Evolutionary conservation across 2,888 invertebrate genomes (phyloP).

Genomic region (Schrankia costaestrigalis): DNA sequence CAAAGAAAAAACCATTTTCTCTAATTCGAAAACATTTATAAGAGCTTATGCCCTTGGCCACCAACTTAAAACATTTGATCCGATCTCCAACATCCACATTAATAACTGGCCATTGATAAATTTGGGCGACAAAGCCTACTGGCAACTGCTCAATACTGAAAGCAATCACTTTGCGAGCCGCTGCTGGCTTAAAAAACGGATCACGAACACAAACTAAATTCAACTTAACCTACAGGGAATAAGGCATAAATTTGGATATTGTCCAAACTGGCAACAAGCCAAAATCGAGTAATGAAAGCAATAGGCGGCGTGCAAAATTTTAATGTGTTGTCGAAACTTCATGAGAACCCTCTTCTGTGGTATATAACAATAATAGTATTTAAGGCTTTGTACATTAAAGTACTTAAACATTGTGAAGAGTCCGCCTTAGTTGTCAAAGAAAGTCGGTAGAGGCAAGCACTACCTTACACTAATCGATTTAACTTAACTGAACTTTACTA

Average conservation of each 20-base stretch:
- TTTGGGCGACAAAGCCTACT: conserved; percentile 26
- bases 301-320: conserved; percentile 36
- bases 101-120: conserved; percentile 27
- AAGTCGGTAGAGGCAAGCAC: no score
- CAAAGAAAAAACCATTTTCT: no score
- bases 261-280: conserved; percentile 32
- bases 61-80: conserved; percentile 10
- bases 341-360: conserved; percentile 13
- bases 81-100: conserved; percentile 9
- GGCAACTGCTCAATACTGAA: conserved; percentile 33
- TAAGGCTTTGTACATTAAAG: no score
- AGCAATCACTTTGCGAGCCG: conserved; percentile 33
- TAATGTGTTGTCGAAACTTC: conserved; percentile 39
- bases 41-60: conserved; percentile 2
- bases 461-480: no score
- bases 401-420: no score
- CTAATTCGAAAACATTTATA: no score
- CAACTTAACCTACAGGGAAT: conserved; percentile 18
- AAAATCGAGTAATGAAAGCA: conserved; percentile 36
- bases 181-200: conserved; percentile 17
- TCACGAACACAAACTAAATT: conserved; percentile 18
- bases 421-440: no score
- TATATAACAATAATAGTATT: no score
- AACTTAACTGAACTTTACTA: no score
- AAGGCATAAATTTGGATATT: conserved; percentile 24